A percentile compares a stretch with the other conserved stretches of the same genome.
Conservation (phyloP, 2,888 invertebrate genomes). For the Drosophila birchii region DNA sequence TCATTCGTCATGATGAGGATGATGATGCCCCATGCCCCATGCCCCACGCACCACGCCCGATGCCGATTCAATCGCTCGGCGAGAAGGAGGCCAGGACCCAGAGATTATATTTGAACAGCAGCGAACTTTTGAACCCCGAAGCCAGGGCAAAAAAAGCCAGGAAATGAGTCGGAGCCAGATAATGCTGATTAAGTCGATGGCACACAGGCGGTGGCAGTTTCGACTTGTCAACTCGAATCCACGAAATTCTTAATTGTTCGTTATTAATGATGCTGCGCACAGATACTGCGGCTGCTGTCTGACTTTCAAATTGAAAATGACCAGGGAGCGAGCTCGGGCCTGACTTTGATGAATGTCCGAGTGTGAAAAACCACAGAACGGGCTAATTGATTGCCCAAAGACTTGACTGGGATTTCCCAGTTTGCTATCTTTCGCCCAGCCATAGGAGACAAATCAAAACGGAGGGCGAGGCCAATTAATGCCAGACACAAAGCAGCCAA, state of each 20-base stretch:
- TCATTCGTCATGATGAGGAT: slow-evolving; percentile 65
- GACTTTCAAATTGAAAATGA: slow-evolving; percentile 70
- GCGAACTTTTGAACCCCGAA: slow-evolving; percentile 48
- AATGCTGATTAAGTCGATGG: slow-evolving; percentile 48
- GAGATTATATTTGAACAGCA: slow-evolving; percentile 56
- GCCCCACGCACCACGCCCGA: slow-evolving; percentile 14
- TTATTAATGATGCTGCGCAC: slow-evolving; percentile 68
- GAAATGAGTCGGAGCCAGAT: slow-evolving; percentile 42
- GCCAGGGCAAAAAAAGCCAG: neutral
- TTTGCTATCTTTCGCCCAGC: slow-evolving; percentile 5
- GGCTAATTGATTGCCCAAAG: slow-evolving; percentile 67
- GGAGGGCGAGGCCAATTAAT: slow-evolving; percentile 23
- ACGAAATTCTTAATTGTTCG: slow-evolving; percentile 73
- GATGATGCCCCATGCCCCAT: slow-evolving; percentile 6
- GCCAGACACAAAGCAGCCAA: slow-evolving; percentile 15
- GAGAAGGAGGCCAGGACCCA: neutral
- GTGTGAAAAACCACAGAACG: slow-evolving; percentile 54
- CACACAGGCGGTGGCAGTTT: slow-evolving; percentile 26
- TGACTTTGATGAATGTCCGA: slow-evolving; percentile 74
- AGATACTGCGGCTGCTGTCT: slow-evolving; percentile 31
- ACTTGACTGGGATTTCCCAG: slow-evolving; percentile 16
- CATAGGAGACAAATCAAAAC: slow-evolving; percentile 27
- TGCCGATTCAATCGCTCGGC: slow-evolving; percentile 51
- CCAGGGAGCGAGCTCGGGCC: slow-evolving; percentile 39
- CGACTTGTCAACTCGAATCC: slow-evolving; percentile 56